A percentile compares a stretch with the other conserved stretches of the same genome.
phyloP scores from a whole-genome alignment of 2,797 vertebrate species.

The Eremophila alpestris region DNA sequence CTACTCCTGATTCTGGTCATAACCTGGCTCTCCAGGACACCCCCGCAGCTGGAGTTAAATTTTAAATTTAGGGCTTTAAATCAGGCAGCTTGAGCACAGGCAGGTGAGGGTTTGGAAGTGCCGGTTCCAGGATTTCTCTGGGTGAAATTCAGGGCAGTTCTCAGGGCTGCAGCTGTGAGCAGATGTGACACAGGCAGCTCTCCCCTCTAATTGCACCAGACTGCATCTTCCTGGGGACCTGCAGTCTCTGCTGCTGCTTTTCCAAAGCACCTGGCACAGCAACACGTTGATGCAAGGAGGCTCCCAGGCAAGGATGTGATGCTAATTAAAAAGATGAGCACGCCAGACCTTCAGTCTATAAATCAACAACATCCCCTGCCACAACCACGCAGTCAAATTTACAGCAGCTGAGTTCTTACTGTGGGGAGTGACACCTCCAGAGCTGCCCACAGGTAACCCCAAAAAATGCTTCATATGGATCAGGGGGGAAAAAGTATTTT shows the following conservation, averaged over 20 bases:
- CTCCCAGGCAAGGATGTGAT: neutral
- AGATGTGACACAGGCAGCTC: neutral
- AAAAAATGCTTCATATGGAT: fast-evolving
- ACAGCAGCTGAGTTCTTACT: neutral
- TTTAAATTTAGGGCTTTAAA: neutral
- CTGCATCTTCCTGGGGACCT: neutral
- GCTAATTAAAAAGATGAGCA: conserved; percentile 20
- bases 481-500: neutral
- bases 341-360: neutral
- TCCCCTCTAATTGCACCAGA: neutral
- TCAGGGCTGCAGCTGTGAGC: neutral
- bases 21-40: neutral
- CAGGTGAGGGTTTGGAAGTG: neutral
- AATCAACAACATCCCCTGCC: neutral
- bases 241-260: neutral
- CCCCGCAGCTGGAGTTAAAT: neutral
- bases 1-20: neutral
- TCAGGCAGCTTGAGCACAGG: neutral
- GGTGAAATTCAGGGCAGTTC: neutral
- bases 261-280: neutral
- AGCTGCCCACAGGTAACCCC: neutral
- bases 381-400: neutral
- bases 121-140: neutral
- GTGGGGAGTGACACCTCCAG: neutral
- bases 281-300: neutral